These are phyloP conservation scores for Troglohyphantes excavatus DNA, from an alignment of 2,888 invertebrate species.

Conservation along the genomic window DNA sequence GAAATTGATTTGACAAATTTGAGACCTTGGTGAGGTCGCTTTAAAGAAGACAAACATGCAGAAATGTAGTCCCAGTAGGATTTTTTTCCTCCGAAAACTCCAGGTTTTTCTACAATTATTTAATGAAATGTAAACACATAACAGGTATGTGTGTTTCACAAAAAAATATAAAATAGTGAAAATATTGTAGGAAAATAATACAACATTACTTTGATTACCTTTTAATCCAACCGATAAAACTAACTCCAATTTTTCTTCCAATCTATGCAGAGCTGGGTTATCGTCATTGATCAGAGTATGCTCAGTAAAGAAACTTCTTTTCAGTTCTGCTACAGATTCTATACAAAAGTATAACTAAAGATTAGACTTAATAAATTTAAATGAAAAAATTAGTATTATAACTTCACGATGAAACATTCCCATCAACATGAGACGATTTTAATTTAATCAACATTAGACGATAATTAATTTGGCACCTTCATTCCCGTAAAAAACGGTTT, in stretches of 20 bases:
- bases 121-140: not conserved
- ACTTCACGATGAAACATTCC: no score
- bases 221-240: slow-evolving; percentile 82
- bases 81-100: slow-evolving; percentile 82
- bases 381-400: no score
- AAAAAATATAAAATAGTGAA: not conserved
- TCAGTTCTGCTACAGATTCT: slow-evolving; percentile 53
- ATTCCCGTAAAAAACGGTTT: no score
- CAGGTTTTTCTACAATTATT: slow-evolving; percentile 81
- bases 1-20: slow-evolving; percentile 83
- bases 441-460: no score
- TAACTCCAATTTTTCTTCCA: slow-evolving; percentile 83
- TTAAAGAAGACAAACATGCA: slow-evolving; percentile 82
- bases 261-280: slow-evolving; percentile 82
- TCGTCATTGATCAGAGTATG: slow-evolving; percentile 83
- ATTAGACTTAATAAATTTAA: no score
- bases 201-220: slow-evolving; percentile 81
- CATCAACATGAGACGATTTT: no score
- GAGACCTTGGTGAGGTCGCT: slow-evolving; percentile 83
- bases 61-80: slow-evolving; percentile 84
- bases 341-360: no score
- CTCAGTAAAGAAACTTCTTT: slow-evolving; percentile 79
- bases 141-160: not conserved
- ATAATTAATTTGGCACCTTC: no score
- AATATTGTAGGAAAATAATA: not conserved